phyloP scores from a whole-genome alignment of 2,888 invertebrate genomes.

The Hemaris fuciformis region DNA sequence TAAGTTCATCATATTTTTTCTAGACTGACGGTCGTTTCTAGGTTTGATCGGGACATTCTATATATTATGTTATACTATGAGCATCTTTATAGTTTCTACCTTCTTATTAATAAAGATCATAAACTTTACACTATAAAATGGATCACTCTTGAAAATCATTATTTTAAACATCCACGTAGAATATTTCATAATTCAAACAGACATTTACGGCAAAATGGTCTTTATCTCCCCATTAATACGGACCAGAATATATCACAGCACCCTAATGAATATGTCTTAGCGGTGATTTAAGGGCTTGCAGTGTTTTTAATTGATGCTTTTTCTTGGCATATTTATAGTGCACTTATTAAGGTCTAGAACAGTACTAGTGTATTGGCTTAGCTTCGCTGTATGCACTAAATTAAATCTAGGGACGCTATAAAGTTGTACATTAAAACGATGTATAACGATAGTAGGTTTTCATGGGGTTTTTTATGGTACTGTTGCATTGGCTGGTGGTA shows the following conservation, averaged over 20 bases:
- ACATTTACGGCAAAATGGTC: neutral
- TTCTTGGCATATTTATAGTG: conserved; percentile 56
- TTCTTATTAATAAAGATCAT: neutral
- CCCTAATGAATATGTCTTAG: conserved; percentile 22
- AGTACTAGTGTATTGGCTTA: neutral
- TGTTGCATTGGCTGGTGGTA: too few relatives aligned
- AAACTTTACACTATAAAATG: neutral
- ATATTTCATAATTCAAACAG: neutral
- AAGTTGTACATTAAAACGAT: too few relatives aligned
- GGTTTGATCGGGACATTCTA: neutral
- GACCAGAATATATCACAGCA: neutral
- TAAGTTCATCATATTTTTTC: too few relatives aligned
- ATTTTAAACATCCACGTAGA: neutral
- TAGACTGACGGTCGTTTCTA: too few relatives aligned
- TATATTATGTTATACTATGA: neutral
- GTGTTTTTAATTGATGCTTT: conserved; percentile 69
- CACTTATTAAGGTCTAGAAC: conserved; percentile 9
- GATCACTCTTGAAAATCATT: neutral
- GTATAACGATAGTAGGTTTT: too few relatives aligned
- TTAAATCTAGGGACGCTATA: neutral
- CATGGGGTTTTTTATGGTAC: too few relatives aligned
- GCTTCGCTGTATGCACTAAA: neutral
- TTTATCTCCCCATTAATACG: neutral
- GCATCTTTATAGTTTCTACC: neutral
- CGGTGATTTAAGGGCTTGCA: conserved; percentile 25